These are phyloP conservation scores for Carlito syrichta DNA, from an alignment of 2,113 vertebrate species.

Conservation along the genomic window DNA sequence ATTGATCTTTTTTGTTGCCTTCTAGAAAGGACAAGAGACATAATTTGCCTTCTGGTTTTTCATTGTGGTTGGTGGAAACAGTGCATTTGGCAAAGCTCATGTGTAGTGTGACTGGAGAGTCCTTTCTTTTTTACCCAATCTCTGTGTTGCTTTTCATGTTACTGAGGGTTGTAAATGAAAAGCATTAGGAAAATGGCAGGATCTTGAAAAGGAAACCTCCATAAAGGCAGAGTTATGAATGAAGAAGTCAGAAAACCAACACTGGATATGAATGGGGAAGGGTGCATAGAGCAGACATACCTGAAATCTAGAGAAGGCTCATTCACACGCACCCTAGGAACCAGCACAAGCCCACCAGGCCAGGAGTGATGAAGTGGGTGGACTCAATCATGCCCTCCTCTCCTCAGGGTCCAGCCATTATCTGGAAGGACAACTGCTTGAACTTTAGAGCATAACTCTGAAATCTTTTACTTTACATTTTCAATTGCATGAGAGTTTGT, in stretches of 20 bases:
- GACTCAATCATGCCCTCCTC: rapidly evolving
- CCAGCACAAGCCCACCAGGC: rapidly evolving
- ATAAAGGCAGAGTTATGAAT: background rate
- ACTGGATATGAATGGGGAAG: rapidly evolving
- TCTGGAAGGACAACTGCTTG: background rate
- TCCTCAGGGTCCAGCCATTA: too few relatives aligned
- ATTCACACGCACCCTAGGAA: rapidly evolving
- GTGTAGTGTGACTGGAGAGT: background rate
- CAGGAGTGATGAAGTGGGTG: background rate
- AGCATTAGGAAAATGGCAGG: background rate
- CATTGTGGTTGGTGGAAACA: background rate
- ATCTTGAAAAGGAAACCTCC: background rate
- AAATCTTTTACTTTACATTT: background rate
- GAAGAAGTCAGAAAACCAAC: background rate
- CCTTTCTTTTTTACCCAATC: background rate
- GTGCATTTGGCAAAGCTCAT: background rate
- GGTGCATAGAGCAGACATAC: rapidly evolving
- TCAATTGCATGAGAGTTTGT: background rate
- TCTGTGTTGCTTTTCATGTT: background rate
- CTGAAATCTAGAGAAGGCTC: background rate
- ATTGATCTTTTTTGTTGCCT: background rate
- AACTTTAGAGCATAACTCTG: background rate
- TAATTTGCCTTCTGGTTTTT: background rate
- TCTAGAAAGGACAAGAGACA: background rate
- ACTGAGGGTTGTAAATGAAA: background rate